Percentiles rank a stretch among this genome's conserved stretches.
Evolutionary conservation across 2,888 invertebrate species (phyloP).

Genomic region (Acleris literana): DNA sequence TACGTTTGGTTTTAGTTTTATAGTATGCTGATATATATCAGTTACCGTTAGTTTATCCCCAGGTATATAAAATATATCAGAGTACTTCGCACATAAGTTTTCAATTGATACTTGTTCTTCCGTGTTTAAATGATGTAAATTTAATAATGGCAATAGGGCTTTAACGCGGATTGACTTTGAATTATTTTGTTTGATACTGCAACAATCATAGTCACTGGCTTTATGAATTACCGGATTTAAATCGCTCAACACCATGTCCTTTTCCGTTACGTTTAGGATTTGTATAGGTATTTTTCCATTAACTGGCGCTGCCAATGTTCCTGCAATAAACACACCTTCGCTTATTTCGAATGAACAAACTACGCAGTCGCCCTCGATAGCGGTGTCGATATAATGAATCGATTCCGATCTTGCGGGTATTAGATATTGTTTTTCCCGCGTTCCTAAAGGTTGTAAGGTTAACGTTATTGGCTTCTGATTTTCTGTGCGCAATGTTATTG

Average conservation of each 20-base stretch:
- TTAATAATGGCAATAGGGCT: no score
- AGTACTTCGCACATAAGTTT: not conserved
- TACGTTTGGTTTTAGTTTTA: not conserved
- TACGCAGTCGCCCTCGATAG: slow-evolving; percentile 24
- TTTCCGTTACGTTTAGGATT: not conserved
- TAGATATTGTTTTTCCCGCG: no score
- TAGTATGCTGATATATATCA: slow-evolving; percentile 2
- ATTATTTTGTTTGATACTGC: no score
- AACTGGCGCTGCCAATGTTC: slow-evolving; percentile 12
- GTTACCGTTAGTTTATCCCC: slow-evolving; percentile 1
- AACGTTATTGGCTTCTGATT: not conserved
- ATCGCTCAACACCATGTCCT: no score
- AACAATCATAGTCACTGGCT: no score
- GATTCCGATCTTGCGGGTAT: slow-evolving; percentile 21
- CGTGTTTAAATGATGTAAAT: no score
- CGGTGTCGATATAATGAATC: slow-evolving; percentile 28
- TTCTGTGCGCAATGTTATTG: slow-evolving; percentile 12
- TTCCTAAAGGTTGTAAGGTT: no score
- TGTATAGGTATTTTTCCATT: slow-evolving; percentile 1
- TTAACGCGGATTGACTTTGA: no score
- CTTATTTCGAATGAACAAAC: slow-evolving; percentile 20
- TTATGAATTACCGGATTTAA: no score
- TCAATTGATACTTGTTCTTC: not conserved
- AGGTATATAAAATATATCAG: not conserved
- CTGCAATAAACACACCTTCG: slow-evolving; percentile 30